These are phyloP conservation scores for Agriopis marginaria DNA, from an alignment of 2,888 invertebrate species.

Conservation along the genomic window DNA sequence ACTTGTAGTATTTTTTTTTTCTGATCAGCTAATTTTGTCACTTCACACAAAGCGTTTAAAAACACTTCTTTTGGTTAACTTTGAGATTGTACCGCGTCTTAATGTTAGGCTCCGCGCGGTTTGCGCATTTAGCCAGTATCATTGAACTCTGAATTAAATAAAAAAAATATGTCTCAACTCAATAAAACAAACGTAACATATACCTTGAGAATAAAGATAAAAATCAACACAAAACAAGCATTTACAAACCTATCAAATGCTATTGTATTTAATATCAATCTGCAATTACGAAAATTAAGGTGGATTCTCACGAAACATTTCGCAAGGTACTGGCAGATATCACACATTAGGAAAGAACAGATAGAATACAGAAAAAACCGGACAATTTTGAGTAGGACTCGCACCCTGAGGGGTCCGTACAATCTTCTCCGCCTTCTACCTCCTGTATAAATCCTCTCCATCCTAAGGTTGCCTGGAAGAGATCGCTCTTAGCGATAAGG, in stretches of 20 bases:
- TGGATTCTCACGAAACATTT: conserved; percentile 18
- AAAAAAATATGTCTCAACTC: not conserved
- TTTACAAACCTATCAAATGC: conserved; percentile 7
- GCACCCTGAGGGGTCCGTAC: too few species aligned
- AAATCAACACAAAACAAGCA: not conserved
- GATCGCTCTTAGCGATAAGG: too few species aligned
- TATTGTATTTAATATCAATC: conserved; percentile 1
- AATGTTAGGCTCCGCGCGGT: too few species aligned
- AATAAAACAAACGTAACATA: not conserved
- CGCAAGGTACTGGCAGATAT: not conserved
- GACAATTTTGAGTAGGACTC: too few species aligned
- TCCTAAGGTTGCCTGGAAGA: too few species aligned
- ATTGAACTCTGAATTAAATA: not conserved
- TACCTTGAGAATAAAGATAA: not conserved
- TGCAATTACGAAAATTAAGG: conserved; percentile 2
- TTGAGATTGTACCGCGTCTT: too few species aligned
- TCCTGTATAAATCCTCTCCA: too few species aligned
- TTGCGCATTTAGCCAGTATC: not conserved
- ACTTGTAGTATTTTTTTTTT: too few species aligned
- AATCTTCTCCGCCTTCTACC: too few species aligned
- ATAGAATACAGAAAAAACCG: not conserved
- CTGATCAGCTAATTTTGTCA: too few species aligned
- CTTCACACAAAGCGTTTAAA: too few species aligned
- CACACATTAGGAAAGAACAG: not conserved
- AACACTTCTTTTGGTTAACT: too few species aligned